A percentile compares a stretch with the other conserved stretches of the same genome.
Conservation (phyloP, 1,140 invertebrate species). For the Trissolcus basalis region DNA sequence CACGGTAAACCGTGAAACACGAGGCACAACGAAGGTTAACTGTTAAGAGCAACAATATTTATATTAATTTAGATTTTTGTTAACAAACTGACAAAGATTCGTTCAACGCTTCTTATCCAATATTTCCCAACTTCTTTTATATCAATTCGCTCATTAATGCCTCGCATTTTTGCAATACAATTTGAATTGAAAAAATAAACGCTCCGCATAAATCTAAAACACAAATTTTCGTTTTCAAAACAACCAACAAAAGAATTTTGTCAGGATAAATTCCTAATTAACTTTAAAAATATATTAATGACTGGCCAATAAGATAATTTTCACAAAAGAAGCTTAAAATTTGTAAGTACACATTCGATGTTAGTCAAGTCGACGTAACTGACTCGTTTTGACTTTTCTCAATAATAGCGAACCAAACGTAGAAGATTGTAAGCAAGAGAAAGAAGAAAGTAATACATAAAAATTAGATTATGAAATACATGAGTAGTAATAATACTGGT, state of each 20-base stretch:
- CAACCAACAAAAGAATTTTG: no score
- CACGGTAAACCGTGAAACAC: conserved; percentile 45
- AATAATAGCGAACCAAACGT: conserved; percentile 17
- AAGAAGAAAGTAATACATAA: conserved; percentile 29
- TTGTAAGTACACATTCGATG: conserved; percentile 29
- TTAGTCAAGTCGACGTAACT: conserved; percentile 19
- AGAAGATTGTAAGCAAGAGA: conserved; percentile 27
- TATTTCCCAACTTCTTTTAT: no score
- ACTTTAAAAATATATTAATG: conserved; percentile 6
- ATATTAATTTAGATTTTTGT: conserved; percentile 2
- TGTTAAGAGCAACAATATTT: conserved; percentile 22
- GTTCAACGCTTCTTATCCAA: no score
- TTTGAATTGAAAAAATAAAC: background rate
- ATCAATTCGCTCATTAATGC: background rate
- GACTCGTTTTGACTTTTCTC: conserved; percentile 13
- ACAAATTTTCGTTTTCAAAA: no score
- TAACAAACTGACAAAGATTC: background rate
- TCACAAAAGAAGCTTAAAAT: conserved; percentile 2
- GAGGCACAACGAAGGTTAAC: conserved; percentile 38
- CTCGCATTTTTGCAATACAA: background rate
- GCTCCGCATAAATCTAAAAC: background rate
- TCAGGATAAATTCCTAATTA: no score
- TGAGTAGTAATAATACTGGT: conserved; percentile 73
- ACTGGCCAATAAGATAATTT: conserved; percentile 15
- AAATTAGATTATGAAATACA: conserved; percentile 46